Percentiles rank a stretch among this genome's conserved stretches.
Conservation (phyloP, 2,113 vertebrate species). For the Machaerirhynchus nigripectus region DNA sequence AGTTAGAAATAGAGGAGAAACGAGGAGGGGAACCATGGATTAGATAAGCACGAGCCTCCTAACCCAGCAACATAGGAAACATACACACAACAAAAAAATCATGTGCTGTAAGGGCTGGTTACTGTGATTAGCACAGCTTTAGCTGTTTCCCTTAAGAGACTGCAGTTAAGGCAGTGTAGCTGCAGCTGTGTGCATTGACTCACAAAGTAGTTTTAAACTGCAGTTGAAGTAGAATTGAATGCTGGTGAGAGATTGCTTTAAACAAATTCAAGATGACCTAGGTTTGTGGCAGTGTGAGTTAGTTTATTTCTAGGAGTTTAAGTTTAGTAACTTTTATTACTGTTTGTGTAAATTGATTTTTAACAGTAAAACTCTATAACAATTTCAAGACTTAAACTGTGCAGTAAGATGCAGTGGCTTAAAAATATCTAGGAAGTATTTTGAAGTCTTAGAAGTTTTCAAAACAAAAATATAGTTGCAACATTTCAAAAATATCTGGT, state of each 20-base stretch:
- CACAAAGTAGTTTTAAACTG: not conserved
- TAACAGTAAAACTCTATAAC: not conserved
- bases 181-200: not conserved
- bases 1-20: constrained; percentile 39
- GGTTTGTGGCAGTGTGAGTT: not conserved
- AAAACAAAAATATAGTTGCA: not conserved
- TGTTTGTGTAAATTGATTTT: not conserved
- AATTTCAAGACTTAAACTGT: not conserved
- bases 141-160: not conserved
- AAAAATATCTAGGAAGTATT: not conserved
- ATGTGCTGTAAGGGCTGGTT: not conserved
- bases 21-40: not conserved
- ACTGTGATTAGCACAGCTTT: constrained; percentile 20
- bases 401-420: not conserved
- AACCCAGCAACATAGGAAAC: not conserved
- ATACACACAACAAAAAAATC: not conserved
- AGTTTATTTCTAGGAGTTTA: not conserved
- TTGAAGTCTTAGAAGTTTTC: not conserved
- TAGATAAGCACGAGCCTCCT: constrained; percentile 12
- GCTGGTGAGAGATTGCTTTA: not conserved
- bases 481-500: not conserved
- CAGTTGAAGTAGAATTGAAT: not conserved
- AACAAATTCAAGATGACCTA: not conserved
- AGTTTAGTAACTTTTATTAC: not conserved
- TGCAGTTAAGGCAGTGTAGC: not conserved